These are phyloP conservation scores for Pararge aegeria DNA, from an alignment of 1,140 invertebrate species.

Conservation along the genomic window DNA sequence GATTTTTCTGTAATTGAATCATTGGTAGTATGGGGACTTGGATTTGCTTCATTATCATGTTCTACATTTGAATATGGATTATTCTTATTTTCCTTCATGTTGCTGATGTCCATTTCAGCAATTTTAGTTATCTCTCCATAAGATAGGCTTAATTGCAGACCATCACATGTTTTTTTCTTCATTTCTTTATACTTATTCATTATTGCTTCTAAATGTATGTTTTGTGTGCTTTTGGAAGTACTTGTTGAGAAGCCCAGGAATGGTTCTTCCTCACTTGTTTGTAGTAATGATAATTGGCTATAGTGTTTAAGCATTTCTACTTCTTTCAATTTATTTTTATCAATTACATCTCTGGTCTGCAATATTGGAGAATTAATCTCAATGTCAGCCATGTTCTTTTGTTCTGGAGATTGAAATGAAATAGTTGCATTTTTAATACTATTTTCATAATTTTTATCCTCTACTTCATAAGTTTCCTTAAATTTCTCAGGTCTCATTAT, in stretches of 20 bases:
- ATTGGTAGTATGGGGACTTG: not conserved
- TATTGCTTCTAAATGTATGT: not conserved
- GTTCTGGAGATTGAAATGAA: not conserved
- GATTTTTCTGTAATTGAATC: not conserved
- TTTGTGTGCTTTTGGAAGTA: not conserved
- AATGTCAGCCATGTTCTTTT: not conserved
- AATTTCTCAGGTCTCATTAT: slow-evolving; percentile 27
- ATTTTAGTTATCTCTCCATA: not conserved
- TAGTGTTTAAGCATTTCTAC: not conserved
- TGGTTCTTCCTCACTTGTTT: slow-evolving; percentile 44
- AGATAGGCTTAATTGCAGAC: not conserved
- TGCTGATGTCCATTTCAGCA: too few species aligned
- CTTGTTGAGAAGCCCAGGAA: slow-evolving; percentile 48
- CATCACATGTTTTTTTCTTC: not conserved
- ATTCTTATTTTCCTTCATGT: not conserved
- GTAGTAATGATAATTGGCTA: slow-evolving; percentile 6
- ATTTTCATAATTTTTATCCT: not conserved
- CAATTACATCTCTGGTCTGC: slow-evolving; percentile 1
- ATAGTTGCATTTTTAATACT: not conserved
- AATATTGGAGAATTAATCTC: slow-evolving; percentile 10
- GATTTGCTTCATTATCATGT: not conserved
- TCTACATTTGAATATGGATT: not conserved
- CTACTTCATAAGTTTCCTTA: not conserved
- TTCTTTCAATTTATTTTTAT: slow-evolving; percentile 5
- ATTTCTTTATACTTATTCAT: slow-evolving; percentile 21